Base-by-base conservation (phyloP, 2,888 invertebrate genomes). In the Cephus runcator region DNA sequence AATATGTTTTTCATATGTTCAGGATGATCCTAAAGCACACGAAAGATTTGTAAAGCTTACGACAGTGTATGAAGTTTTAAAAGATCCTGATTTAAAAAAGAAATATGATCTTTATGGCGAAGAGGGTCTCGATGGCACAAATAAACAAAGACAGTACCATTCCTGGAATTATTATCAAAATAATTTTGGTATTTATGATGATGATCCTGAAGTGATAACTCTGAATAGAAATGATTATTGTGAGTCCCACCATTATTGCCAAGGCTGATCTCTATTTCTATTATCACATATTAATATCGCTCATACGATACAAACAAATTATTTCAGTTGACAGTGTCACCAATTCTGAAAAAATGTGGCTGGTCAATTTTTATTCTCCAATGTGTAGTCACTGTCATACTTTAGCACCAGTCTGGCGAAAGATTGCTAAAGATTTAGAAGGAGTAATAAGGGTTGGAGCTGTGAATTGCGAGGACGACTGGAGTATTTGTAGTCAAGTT, bases 361-460 rank as follows among this genome's bases (percentile, higher is more conserved):
- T 97, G 89, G 93, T 98, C 79, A 97, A 97, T 92, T 97, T 96
- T 90, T 98, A 97, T 92, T 97, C 97, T 0, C 96, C 97, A 3
- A 95, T 95, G 88, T 97, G 97, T 88, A 95, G 95, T 33, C 97
- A 97, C 84, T 98, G 97, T 88, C 97, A 97, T 89, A 94, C 94
- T 81, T 92, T 97, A 84, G 97, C 96, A 3, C 96, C 97, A 12
- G 93, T 94, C 91, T 98, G 97, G 97, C 94, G 97, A 79, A 94
- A 94, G 87, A 90, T 98, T 79, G 96, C 97, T 15, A 93, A 94
- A 84, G 94, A 95, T 85, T 93, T 97, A 82, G 95, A 96, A 88
- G 97, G 96, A 76, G 96, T 97, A 79, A 90, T 94, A 4, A 93
- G 95, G 90, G 93, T 98, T 77, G 97, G 95, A 68, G 97, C 97